Evolutionary conservation across 1,140 invertebrate species (phyloP).

Genomic region (Conopomorpha cramerella): DNA sequence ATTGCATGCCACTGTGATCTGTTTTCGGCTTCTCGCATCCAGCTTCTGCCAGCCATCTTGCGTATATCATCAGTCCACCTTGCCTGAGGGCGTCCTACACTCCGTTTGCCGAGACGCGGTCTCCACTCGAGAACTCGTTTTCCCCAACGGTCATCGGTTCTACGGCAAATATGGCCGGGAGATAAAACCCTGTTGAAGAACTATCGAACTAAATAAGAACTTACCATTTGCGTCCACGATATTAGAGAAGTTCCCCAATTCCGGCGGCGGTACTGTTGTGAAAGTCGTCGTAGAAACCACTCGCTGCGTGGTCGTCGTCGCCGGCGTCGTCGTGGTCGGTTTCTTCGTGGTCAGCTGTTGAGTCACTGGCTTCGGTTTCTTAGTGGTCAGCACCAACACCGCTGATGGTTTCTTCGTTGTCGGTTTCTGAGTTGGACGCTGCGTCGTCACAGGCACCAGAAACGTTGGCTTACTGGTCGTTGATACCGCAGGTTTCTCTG

Average conservation of each 20-base stretch:
- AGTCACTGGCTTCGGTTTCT: conserved; percentile 24
- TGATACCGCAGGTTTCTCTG: conserved; percentile 27
- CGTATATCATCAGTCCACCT: too few relatives aligned
- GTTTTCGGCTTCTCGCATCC: too few relatives aligned
- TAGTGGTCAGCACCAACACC: conserved; percentile 40
- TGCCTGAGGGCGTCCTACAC: too few relatives aligned
- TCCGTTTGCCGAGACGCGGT: too few relatives aligned
- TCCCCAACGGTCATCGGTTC: too few relatives aligned
- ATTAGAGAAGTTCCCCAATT: conserved; percentile 43
- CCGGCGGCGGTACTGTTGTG: conserved; percentile 33
- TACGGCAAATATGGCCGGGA: too few relatives aligned
- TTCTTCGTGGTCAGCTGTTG: conserved; percentile 35
- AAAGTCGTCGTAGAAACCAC: conserved; percentile 28
- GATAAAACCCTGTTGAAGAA: too few relatives aligned
- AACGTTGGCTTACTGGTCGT: conserved; percentile 49
- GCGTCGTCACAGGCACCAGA: conserved; percentile 54
- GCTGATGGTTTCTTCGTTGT: conserved; percentile 50
- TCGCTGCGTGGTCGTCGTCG: conserved; percentile 17
- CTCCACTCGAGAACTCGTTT: too few relatives aligned
- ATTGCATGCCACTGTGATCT: too few relatives aligned
- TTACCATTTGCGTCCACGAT: conserved; percentile 50
- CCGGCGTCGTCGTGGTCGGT: conserved; percentile 15
- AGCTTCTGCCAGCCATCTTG: too few relatives aligned
- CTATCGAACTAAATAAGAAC: conserved; percentile 10
- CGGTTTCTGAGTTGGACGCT: conserved; percentile 21